Percentiles rank a stretch among this genome's conserved stretches.
phyloP scores from a whole-genome alignment of 2,113 vertebrate genomes.

The Eretmochelys imbricata region DNA sequence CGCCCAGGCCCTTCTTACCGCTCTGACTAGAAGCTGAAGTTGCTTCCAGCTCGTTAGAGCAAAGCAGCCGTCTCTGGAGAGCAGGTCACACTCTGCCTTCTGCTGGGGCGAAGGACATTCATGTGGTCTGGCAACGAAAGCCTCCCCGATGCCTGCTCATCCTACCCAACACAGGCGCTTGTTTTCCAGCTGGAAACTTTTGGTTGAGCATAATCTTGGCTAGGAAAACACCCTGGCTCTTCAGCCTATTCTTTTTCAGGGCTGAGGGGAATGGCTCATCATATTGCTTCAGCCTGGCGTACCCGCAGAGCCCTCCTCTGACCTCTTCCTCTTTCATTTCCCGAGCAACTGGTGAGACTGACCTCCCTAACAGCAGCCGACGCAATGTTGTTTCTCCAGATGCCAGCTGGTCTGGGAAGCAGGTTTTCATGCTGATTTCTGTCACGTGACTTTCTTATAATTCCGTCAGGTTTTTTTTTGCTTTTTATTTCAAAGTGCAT shows the following conservation, averaged over 20 bases:
- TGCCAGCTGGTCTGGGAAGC: not conserved
- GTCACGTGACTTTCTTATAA: not conserved
- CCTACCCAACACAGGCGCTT: constrained; percentile 40
- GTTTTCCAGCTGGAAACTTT: constrained; percentile 59
- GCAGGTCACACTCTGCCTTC: not conserved
- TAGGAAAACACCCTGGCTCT: constrained; percentile 46
- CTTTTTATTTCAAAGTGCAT: not conserved
- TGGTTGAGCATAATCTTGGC: constrained; percentile 50
- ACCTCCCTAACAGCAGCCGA: not conserved
- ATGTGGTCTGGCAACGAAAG: constrained; percentile 44
- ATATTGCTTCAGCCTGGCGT: constrained; percentile 33
- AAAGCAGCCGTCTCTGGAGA: not conserved
- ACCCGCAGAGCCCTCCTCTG: constrained; percentile 23
- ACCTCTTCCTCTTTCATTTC: constrained; percentile 40
- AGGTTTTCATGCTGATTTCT: not conserved
- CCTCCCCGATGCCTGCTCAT: constrained; percentile 38
- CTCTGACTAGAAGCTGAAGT: not conserved
- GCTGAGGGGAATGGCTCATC: constrained; percentile 40
- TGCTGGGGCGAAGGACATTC: constrained; percentile 32
- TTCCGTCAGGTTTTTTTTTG: not conserved
- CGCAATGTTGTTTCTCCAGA: not conserved
- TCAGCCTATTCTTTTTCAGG: constrained; percentile 44
- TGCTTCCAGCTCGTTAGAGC: not conserved
- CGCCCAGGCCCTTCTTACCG: not conserved
- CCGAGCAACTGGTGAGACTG: not conserved